Evolutionary conservation across 2,888 invertebrate species (phyloP), one percentile per base, ranked within the genome.

Genomic region (Drosophila recens): DNA sequence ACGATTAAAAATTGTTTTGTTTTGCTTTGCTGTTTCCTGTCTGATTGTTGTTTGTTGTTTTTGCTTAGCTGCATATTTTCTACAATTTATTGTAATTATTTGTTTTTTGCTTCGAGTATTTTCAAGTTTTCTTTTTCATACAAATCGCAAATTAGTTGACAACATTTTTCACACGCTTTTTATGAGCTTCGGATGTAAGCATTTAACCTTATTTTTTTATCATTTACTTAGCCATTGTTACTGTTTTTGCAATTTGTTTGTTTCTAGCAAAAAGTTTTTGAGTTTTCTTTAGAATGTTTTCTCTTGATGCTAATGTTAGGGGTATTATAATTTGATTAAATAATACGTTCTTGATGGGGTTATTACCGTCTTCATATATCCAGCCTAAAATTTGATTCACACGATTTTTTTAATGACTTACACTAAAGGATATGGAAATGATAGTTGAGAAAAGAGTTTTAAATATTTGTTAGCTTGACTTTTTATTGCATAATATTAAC

Each of bases 101-200:
- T 71, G 2, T 23, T 27, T 51, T 52, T 43, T 52, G 17, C 20
- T 17, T 34, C 42, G 27, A 30, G 48, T n/a, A 40, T 68, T 74
- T 58, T 67, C 65, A 30, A 69, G 59, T 79, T 78, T 67, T 83
- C 62, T 80, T 71, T 75, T 80, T 71, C 67, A 82, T 80, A 82
- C 82, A 79, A 76, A 80, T 75, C 46, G 75, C 76, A 82, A 82
- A 77, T 82, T 82, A 74, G 73, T 80, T 80, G 74, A 66, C 80
- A 74, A 74, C 76, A 83, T 71, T 85, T 81, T 86, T 86, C 87
- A 83, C 86, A 87, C 86, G 87, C 83, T 74, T 80, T 85, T 86
- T 83, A 87, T 74, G 78, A 82, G 85, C 72, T 68, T 82, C 87
- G 87, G 85, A 85, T 83, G 82, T 80, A 75, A 75, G 59, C 73